Base-by-base conservation (phyloP, 2,113 vertebrate genomes). In the Ptyas mucosa region DNA sequence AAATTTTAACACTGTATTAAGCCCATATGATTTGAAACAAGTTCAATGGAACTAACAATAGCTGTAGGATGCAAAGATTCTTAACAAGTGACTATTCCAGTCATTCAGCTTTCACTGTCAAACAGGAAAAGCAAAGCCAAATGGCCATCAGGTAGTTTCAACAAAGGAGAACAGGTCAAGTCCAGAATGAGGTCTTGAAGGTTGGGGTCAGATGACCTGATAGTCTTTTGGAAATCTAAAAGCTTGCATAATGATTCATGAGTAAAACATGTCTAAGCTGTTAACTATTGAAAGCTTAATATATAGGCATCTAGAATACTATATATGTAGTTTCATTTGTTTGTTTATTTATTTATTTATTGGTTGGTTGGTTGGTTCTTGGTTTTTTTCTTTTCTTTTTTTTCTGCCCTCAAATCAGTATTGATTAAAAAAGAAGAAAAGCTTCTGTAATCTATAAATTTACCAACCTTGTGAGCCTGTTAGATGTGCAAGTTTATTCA, bases 21-120 rank as follows among this genome's bases (percentile, higher is more conserved):
- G 90, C 4, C 57, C 92, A 69, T 11, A 12, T 49, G 18, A 20
- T 8, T 43, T 29, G 89, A 21, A 46, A 9, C 87, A 43, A 3
- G 21, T 94, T 81, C 18, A 24, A 81, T 0, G 0, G 75, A 29
- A 93, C 5, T 6, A 3, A 75, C 46, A 94, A 2, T 5, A 91
- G 8, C 43, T 55, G 8, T 34, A 81, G 0, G 91, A 75, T 43
- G 69, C 0, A 1, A 93, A 29, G 0, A 49, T 75, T 54, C 20
- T 89, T 89, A 61, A 95, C 85, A 93, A 12, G 29, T 39, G 2
- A 0, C 2, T 23, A 91, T 88, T 90, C 51, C 8, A 9, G 20
- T 89, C 20, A 55, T 58, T 26, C 39, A 64, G 34, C 24, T 90
- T 54, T 39, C 46, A 0, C 1, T 88, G 0, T 20, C 93, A 49